Evolutionary conservation across 2,888 invertebrate species (phyloP).

Genomic region (Tachina grossa): DNA sequence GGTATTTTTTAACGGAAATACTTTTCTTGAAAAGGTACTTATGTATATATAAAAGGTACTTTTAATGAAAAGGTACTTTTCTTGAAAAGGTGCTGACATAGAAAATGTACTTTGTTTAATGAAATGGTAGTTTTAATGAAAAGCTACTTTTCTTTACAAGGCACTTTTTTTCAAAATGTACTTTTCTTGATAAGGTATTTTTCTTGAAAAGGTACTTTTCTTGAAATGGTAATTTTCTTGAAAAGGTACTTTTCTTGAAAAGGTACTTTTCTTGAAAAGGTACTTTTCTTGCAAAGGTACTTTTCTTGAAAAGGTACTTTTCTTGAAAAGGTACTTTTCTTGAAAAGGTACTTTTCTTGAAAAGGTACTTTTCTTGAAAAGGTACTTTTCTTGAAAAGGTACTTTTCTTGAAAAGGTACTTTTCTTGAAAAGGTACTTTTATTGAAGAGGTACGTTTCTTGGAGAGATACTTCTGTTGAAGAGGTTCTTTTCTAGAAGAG

Average conservation of each 20-base stretch:
- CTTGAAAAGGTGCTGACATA: too few relatives aligned
- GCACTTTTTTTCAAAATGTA: background rate
- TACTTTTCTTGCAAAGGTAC: background rate
- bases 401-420: background rate
- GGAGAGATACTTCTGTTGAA: too few relatives aligned
- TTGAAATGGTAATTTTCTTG: background rate
- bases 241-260: background rate
- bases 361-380: background rate
- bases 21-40: background rate
- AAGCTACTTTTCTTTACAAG: background rate
- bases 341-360: background rate
- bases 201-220: background rate
- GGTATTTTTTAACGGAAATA: background rate
- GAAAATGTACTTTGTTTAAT: background rate
- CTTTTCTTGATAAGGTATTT: background rate
- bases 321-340: background rate
- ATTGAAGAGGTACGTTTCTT: too few relatives aligned
- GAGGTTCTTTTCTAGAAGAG: too few relatives aligned
- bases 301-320: background rate
- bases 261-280: background rate
- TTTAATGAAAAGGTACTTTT: background rate
- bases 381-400: background rate
- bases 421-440: too few relatives aligned
- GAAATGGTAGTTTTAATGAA: background rate
- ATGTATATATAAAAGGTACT: background rate